Percentiles rank a stretch among this genome's conserved stretches.
Conservation (phyloP, 2,888 invertebrate species). For the Nycteola revayana region DNA sequence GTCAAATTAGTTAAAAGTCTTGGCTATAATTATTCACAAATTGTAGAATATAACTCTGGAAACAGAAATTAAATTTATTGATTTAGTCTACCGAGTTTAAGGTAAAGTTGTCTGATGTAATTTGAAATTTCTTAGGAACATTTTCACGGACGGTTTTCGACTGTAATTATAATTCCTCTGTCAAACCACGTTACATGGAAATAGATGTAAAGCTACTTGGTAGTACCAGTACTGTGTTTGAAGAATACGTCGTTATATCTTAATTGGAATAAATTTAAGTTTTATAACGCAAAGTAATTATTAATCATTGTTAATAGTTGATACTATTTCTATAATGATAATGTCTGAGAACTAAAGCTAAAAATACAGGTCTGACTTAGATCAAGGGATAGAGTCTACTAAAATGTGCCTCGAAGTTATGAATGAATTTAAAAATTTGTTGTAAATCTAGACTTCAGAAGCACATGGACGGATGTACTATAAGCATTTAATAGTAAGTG, state of each 20-base stretch:
- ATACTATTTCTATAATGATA: no score
- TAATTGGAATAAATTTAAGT: no score
- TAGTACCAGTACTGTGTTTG: constrained; percentile 6
- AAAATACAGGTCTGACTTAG: no score
- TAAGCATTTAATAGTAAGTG: no score
- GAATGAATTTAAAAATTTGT: no score
- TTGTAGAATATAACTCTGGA: constrained; percentile 35
- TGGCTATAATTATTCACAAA: constrained; percentile 37
- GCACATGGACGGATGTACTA: no score
- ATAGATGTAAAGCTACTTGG: constrained; percentile 27
- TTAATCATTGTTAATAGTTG: no score
- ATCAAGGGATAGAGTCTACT: no score
- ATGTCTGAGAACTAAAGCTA: no score
- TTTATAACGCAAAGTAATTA: no score
- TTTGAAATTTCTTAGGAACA: constrained; percentile 40
- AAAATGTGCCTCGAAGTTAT: no score
- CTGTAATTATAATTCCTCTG: constrained; percentile 31
- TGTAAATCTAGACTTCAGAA: no score
- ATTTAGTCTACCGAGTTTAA: constrained; percentile 36
- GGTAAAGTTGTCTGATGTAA: constrained; percentile 40
- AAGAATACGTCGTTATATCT: constrained; percentile 20
- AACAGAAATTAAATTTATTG: constrained; percentile 38
- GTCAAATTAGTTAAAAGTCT: constrained; percentile 25
- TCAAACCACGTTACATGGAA: constrained; percentile 31
- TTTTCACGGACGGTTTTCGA: constrained; percentile 34